Conservation (phyloP, 2,113 vertebrate genomes). For the Lycaon pictus region DNA sequence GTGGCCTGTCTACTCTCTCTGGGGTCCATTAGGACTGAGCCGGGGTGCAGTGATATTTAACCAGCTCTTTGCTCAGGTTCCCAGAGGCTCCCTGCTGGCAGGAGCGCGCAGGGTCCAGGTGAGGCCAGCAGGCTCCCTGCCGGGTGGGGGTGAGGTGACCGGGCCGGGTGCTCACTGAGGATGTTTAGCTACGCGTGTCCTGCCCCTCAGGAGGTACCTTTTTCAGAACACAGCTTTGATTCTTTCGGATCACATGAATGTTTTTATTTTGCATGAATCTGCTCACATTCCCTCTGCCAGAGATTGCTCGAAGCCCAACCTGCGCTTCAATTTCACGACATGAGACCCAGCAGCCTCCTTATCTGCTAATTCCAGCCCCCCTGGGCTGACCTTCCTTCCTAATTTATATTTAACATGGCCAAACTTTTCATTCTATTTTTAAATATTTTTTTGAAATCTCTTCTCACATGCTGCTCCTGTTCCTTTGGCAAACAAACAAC, state of each 20-base stretch:
- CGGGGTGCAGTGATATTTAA: fast-evolving
- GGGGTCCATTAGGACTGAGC: fast-evolving
- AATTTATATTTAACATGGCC: neutral
- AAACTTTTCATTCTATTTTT: neutral
- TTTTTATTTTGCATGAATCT: neutral
- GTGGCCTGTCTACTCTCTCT: neutral
- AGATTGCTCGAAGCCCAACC: neutral
- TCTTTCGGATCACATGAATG: neutral
- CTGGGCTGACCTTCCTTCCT: neutral
- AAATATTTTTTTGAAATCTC: neutral
- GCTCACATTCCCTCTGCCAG: neutral
- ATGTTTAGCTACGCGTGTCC: neutral
- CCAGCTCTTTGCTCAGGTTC: neutral
- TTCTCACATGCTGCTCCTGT: neutral
- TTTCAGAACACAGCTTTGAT: neutral
- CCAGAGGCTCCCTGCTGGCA: neutral
- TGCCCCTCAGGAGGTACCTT: neutral
- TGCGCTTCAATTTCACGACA: neutral
- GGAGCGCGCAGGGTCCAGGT: neutral
- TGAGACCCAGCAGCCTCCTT: neutral
- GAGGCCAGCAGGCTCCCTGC: neutral
- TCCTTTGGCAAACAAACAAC: constrained; percentile 12
- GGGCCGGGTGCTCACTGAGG: neutral
- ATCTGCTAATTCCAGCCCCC: neutral
- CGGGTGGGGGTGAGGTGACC: neutral